Base-by-base conservation (phyloP, 2,113 vertebrate species). In the Butorides virescens region DNA sequence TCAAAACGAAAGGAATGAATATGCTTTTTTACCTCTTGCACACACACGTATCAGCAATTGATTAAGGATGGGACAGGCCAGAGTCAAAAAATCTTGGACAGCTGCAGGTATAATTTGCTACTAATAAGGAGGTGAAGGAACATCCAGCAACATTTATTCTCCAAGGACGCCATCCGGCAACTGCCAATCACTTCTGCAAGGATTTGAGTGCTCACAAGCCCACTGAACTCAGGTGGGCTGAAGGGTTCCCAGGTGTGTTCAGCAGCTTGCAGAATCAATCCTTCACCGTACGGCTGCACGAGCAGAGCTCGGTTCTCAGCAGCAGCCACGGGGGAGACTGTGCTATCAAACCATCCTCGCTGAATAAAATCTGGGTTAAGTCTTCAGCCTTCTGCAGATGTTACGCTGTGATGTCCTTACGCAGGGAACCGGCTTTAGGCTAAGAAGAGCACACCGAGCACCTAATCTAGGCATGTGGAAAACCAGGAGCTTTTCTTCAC, bases 121-220 rank as follows among this genome's bases (percentile, higher is more conserved):
- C 86, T 95, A 92, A 95, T 91, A 96, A 95, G 77, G 53, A 92
- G 87, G 77, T 32, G 91, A 94, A 95, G 71, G 84, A 95, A 67
- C 37, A 96, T 88, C 49, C 77, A 92, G 65, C 76, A 94, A 47
- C 42, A 52, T 42, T 73, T 95, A 95, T 91, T 95, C 95, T 95
- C 94, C 55, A 26, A 85, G 91, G 97, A 94, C 7, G 9, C 42
- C 75, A 90, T 94, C 37, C 74, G 5, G 78, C 86, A 96, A 58
- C 89, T 95, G 94, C 62, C 95, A 94, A 96, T 95, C 94, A 96
- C 77, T 95, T 87, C 89, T 91, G 81, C 15, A 5, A 90, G 87
- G 89, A 95, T 92, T 56, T 70, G 86, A 95, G 84, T 25, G 84
- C 86, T 94, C 9, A 3, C 77, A 78, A 93, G 73, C 89, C 82